These are phyloP conservation scores for Chelon labrosus DNA, from an alignment of 2,797 vertebrate genomes.

Conservation along the genomic window DNA sequence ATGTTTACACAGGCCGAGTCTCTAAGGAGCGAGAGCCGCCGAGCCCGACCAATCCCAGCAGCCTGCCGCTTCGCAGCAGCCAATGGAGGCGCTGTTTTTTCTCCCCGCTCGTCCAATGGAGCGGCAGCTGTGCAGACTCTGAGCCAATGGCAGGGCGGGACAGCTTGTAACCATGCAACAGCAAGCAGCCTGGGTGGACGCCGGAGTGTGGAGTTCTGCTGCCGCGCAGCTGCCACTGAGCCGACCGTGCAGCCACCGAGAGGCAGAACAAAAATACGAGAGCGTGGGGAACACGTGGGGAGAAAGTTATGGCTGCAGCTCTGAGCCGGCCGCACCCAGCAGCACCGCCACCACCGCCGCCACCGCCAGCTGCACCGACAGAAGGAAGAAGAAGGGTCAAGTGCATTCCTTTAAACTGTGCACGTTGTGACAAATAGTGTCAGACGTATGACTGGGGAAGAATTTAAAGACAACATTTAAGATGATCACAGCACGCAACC, in stretches of 20 bases:
- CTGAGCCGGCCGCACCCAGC: conserved; percentile 75
- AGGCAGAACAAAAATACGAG: conserved; percentile 73
- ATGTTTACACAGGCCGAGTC: conserved; percentile 80
- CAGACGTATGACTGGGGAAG: background rate
- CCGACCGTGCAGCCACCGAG: conserved; percentile 43
- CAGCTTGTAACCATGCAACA: conserved; percentile 88
- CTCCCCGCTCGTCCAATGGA: conserved; percentile 69
- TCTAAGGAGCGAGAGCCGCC: conserved; percentile 69
- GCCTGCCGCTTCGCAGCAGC: conserved; percentile 43
- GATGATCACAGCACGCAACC: conserved; percentile 7
- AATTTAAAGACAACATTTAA: background rate
- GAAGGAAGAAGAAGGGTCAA: background rate
- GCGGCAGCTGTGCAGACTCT: conserved; percentile 32
- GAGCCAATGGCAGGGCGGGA: conserved; percentile 72
- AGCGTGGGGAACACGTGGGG: conserved; percentile 84
- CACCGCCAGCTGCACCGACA: conserved; percentile 44
- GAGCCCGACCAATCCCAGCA: conserved; percentile 73
- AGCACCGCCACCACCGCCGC: conserved; percentile 72
- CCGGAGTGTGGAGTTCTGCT: conserved; percentile 61
- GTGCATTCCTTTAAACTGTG: conserved; percentile 19
- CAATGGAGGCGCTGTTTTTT: conserved; percentile 68
- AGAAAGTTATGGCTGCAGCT: conserved; percentile 79
- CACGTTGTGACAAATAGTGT: background rate
- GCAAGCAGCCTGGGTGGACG: conserved; percentile 68
- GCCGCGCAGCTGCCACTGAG: conserved; percentile 63